Evolutionary conservation across 2,113 vertebrate genomes (phyloP), one percentile per base, ranked within the genome.

Genomic region (Ictidomys tridecemlineatus): DNA sequence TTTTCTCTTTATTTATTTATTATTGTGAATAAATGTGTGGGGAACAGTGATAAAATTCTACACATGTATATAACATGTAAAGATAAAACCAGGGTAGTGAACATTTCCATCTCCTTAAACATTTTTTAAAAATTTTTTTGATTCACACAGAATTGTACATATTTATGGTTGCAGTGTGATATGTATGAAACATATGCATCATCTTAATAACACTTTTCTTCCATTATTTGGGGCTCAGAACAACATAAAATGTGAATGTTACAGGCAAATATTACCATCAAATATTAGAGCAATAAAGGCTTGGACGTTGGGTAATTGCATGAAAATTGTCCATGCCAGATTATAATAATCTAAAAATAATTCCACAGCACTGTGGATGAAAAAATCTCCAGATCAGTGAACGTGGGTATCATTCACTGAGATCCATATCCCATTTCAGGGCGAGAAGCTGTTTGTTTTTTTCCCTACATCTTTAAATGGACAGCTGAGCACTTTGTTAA

Each of bases 261-360:
- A 5, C 12, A 42, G 26, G 30, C 58, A 72, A 78, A 76, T 39
- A 56, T 63, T 24, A 26, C 10, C n/a, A 65, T 39, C 73, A 82
- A 67, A 63, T 56, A 39, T 78, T 48, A 83, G 14, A 58, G 18
- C 6, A 13, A 5, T 20, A 74, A 77, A 82, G 30, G 28, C 9
- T 69, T 48, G 30, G 32, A 1, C 1, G 0, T 45, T 72, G 39
- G 61, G 48, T 11, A 74, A 51, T 16, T 30, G 34, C 9, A 51
- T 30, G 24, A 1, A 65, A 77, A 72, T 51, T 83, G 5, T 39
- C 85, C 58, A 83, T 58, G 51, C 17, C 67, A 72, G 37, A 37
- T 93, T 67, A 79, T 45, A 65, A 73, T 39, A 37, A 76, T 20
- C 77, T 76, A 69, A 83, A 91, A 82, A 34, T 37, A 89, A 87